Percentiles rank a stretch among this genome's conserved stretches.
These are phyloP conservation scores for Tychaedon coryphoeus DNA, from an alignment of 2,113 vertebrate species.

Conservation along the genomic window DNA sequence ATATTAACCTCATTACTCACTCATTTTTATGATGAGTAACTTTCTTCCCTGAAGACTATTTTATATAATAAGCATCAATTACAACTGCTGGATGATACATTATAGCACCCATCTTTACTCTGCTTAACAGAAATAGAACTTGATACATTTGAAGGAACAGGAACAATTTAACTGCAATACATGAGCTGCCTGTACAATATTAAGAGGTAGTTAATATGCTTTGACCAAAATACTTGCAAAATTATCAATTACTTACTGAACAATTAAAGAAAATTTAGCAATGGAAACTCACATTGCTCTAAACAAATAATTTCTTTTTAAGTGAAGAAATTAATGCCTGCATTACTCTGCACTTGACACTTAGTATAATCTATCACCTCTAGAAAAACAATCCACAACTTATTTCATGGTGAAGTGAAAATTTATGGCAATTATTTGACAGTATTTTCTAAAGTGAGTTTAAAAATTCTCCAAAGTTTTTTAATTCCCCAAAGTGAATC, in stretches of 20 bases:
- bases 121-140: not conserved
- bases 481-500: not conserved
- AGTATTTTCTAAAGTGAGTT: not conserved
- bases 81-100: not conserved
- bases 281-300: not conserved
- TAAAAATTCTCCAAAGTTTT: not conserved
- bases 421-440: not conserved
- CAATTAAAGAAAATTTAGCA: not conserved
- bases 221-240: not conserved
- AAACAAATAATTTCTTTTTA: not conserved
- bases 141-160: not conserved
- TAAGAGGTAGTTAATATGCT: not conserved
- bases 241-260: not conserved
- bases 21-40: not conserved
- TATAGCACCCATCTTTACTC: not conserved
- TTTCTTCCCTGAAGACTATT: not conserved
- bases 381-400: not conserved
- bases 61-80: not conserved
- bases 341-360: not conserved
- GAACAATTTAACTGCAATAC: not conserved
- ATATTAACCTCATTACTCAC: slow-evolving; percentile 31
- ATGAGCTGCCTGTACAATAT: not conserved
- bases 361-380: not conserved
- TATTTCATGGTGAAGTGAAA: not conserved
- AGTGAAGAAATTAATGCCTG: not conserved